Evolutionary conservation across 1,140 invertebrate species (phyloP).

Genomic region (Eciton burchellii): DNA sequence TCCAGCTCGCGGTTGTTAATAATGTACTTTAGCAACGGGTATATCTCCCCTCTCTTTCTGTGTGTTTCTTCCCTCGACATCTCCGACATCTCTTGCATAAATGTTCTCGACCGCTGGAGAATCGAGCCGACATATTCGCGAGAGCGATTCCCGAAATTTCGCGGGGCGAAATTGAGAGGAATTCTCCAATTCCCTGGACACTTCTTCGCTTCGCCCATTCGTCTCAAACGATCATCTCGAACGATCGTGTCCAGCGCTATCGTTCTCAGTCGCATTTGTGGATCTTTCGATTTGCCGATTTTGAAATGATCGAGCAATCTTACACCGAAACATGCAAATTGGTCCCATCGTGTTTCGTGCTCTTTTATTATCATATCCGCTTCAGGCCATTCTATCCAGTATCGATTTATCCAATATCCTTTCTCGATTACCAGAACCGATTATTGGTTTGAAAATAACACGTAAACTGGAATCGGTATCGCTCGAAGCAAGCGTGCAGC

Average conservation of each 20-base stretch:
- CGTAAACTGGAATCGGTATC: neutral
- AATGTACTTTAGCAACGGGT: conserved; percentile 19
- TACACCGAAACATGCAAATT: too few species aligned
- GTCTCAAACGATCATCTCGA: too few species aligned
- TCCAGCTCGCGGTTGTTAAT: conserved; percentile 45
- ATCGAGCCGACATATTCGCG: neutral
- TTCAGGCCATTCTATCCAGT: neutral
- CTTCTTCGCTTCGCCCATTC: too few species aligned
- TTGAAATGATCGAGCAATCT: too few species aligned
- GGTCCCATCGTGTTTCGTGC: neutral
- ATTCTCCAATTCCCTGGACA: too few species aligned
- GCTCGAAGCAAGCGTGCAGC: too few species aligned
- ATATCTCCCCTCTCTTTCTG: neutral
- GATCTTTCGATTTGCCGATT: too few species aligned
- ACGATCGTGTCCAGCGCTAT: too few species aligned
- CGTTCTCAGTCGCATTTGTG: too few species aligned
- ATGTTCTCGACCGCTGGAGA: conserved; percentile 28
- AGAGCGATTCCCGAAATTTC: neutral
- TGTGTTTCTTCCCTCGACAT: neutral
- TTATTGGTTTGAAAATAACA: neutral
- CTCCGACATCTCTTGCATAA: conserved; percentile 18
- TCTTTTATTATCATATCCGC: neutral
- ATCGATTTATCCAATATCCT: conserved; percentile 1
- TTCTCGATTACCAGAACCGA: neutral
- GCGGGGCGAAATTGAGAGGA: neutral